Base-by-base conservation (phyloP, 2,113 vertebrate genomes). In the Ptilorrhoa leucosticta region DNA sequence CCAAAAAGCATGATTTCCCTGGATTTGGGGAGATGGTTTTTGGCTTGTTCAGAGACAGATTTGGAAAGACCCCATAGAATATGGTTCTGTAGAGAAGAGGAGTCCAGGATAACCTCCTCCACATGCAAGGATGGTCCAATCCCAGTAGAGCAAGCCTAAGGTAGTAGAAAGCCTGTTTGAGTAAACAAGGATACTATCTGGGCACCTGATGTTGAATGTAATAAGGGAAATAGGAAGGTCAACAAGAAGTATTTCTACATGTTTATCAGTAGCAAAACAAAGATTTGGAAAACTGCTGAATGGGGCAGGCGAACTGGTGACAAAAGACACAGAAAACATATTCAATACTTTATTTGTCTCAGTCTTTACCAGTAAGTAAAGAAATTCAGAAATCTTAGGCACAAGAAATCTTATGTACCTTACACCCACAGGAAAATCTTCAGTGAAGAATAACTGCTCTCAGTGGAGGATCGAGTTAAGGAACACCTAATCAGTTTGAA, bases 1-100 rank as follows among this genome's bases (percentile, higher is more conserved):
- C 5, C 8, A 15, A 56, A 70, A 76, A 71, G 0, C 7, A 3
- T 66, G 0, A 30, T 42, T 2, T 2, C 2, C 7, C 23, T 19
- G 7, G 18, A 54, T 42, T 69, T 60, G n/a, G 54, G 27, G 21
- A 78, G 11, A 30, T 31, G 45, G 4, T 6, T 53, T 83, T 73
- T 22, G 11, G 4, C 24, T 69, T 47, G 10, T 68, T 89, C 30
- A 58, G 18, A 27, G 28, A 58, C 31, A 53, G 11, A 15, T 70
- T 65, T 75, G 21, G 56, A 83, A 87, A 83, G 33, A 40, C 23
- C 7, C 16, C 19, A 33, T 11, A 70, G 15, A 75, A 75, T 58
- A 24, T 15, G 15, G 18, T 44, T 54, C 21, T 60, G 24, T 11
- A 69, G 7, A 66, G 57, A 45, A 71, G 8, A 63, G 9, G 9